These are phyloP conservation scores for Meandrina meandrites DNA, from an alignment of 92 coral and sea anemone species.

Conservation along the genomic window DNA sequence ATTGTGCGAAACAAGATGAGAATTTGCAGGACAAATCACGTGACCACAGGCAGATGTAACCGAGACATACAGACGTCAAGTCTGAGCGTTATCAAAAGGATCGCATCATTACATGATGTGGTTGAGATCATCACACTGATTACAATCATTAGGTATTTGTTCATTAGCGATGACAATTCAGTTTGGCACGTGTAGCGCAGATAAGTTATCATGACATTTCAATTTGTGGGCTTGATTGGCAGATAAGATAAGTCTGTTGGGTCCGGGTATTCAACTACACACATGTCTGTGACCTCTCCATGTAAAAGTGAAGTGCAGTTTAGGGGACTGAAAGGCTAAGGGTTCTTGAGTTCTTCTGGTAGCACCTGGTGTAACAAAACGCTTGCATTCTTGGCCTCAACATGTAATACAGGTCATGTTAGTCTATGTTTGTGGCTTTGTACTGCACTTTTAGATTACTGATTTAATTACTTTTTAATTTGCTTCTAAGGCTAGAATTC, in stretches of 20 bases:
- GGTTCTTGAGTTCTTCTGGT: not conserved
- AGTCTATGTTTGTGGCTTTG: not conserved
- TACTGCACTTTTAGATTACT: not conserved
- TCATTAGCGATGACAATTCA: not conserved
- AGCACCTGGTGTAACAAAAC: not conserved
- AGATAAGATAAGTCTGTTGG: not conserved
- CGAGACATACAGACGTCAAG: not conserved
- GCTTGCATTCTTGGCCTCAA: not conserved
- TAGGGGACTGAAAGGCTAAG: not conserved
- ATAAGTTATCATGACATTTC: not conserved
- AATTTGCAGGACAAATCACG: not conserved
- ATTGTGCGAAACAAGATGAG: not conserved
- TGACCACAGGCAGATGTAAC: not conserved
- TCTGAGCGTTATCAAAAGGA: not conserved
- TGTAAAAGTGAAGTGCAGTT: not conserved
- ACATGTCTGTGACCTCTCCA: not conserved
- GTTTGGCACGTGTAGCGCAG: not conserved
- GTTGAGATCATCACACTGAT: not conserved
- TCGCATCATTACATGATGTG: not conserved
- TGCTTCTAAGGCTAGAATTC: no score
- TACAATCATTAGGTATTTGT: not conserved
- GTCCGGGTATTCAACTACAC: not conserved
- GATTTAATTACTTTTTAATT: no score
- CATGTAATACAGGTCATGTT: no score
- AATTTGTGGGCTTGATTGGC: not conserved